These are phyloP conservation scores for Motacilla alba DNA, from an alignment of 2,113 vertebrate genomes.

Conservation along the genomic window DNA sequence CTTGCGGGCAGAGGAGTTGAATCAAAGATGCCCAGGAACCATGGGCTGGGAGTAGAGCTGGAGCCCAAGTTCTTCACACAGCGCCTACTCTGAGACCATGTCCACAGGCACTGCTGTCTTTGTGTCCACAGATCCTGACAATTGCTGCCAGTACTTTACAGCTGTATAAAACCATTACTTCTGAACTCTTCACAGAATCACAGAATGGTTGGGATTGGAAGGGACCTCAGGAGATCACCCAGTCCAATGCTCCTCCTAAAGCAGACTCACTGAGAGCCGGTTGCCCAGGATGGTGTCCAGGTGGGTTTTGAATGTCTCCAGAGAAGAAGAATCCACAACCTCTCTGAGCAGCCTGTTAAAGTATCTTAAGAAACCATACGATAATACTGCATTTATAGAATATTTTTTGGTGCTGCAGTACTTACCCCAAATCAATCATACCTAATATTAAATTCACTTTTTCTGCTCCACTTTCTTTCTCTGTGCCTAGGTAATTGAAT, in stretches of 20 bases:
- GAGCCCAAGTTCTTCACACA: neutral
- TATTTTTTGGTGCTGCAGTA: neutral
- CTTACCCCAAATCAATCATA: neutral
- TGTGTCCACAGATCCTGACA: neutral
- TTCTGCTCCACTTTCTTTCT: neutral
- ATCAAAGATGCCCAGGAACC: fast-evolving
- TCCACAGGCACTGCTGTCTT: neutral
- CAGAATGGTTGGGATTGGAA: neutral
- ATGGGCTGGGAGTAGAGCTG: neutral
- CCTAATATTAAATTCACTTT: neutral
- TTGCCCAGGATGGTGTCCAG: too few relatives aligned
- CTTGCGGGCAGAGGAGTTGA: neutral
- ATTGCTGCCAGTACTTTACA: neutral
- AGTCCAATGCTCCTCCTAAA: neutral
- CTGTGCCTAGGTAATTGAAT: neutral
- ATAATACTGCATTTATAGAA: neutral
- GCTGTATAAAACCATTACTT: neutral
- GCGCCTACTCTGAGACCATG: neutral
- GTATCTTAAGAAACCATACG: neutral
- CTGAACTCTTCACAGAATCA: neutral
- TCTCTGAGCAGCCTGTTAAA: neutral
- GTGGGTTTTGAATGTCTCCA: neutral
- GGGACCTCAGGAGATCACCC: neutral
- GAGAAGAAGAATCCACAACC: neutral
- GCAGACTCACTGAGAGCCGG: neutral